These are phyloP conservation scores for Beroe ovata DNA, from an alignment of 37 sponge, comb jelly and placozoan genomes.

Conservation along the genomic window DNA sequence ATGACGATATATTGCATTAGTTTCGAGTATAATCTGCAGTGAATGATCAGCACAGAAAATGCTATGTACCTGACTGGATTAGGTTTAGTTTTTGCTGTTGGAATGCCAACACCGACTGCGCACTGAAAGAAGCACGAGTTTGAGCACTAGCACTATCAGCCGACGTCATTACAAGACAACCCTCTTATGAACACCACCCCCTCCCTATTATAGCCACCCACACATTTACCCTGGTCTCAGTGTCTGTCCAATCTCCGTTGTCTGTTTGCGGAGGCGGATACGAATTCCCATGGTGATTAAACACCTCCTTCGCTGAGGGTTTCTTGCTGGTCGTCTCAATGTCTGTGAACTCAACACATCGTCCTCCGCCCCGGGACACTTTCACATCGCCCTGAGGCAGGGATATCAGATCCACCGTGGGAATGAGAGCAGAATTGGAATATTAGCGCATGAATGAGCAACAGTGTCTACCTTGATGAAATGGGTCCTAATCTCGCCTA, in stretches of 20 bases:
- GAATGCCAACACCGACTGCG: constrained; percentile 50
- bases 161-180: no score
- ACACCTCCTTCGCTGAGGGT: constrained; percentile 30
- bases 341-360: constrained; percentile 48
- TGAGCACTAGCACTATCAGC: no score
- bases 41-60: no score
- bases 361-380: constrained; percentile 45
- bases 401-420: no score
- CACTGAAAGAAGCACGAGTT: no score
- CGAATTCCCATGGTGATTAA: not conserved
- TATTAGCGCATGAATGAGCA: no score
- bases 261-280: constrained; percentile 49
- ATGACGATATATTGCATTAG: no score
- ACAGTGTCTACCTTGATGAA: constrained; percentile 64
- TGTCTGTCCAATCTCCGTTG: constrained; percentile 52
- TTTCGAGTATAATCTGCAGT: no score
- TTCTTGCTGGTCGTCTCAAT: constrained; percentile 24
- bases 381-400: constrained; percentile 13
- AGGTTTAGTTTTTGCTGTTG: constrained; percentile 32
- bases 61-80: no score
- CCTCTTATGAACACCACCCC: no score
- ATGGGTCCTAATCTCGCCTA: constrained; percentile 36
- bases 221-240: constrained; percentile 52
- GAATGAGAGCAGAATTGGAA: no score
- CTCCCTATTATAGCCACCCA: no score